These are phyloP conservation scores for Phoebastria nigripes DNA, from an alignment of 2,797 vertebrate species.

Conservation along the genomic window DNA sequence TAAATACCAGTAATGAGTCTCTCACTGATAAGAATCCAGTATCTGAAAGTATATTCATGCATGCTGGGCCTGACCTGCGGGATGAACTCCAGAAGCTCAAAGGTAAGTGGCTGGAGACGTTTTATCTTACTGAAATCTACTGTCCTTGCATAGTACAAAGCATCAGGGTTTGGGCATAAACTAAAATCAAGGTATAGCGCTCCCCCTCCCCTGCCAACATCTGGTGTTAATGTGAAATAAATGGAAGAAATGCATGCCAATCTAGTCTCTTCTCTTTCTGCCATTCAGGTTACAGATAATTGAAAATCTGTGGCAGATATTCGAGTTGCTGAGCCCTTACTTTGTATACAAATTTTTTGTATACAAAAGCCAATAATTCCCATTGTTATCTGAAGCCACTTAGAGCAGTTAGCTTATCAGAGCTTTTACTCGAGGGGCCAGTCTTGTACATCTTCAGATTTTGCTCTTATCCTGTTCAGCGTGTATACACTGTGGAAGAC, in stretches of 20 bases:
- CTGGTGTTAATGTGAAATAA: neutral
- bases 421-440: neutral
- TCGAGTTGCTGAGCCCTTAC: neutral
- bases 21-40: conserved; percentile 93
- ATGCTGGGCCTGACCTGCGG: conserved; percentile 88
- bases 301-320: neutral
- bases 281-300: neutral
- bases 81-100: conserved; percentile 94
- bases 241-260: accelerated
- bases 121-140: neutral
- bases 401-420: neutral
- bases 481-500: neutral
- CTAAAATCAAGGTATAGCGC: neutral
- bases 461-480: neutral
- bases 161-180: neutral
- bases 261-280: neutral
- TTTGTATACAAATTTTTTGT: neutral
- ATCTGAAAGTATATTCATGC: conserved; percentile 88
- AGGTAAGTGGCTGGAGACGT: conserved; percentile 72
- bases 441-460: neutral
- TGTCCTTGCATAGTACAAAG: neutral
- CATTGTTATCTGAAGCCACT: neutral
- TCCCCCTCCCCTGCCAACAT: neutral
- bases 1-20: conserved; percentile 94
- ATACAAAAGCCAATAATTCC: neutral